Evolutionary conservation across 2,113 vertebrate genomes (phyloP).

Genomic region (Lasiurus cinereus): DNA sequence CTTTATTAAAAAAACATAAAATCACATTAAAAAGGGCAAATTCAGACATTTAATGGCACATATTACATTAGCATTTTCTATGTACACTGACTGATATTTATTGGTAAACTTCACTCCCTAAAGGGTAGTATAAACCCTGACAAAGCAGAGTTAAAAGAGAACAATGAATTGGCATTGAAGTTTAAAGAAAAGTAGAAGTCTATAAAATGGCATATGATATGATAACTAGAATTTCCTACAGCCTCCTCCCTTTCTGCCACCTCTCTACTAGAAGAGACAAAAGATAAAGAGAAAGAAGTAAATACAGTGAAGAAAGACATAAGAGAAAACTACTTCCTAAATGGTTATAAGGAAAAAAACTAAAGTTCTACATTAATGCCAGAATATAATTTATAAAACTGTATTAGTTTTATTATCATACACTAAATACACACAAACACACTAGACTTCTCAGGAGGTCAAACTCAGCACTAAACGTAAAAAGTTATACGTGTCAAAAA

Average conservation of each 20-base stretch:
- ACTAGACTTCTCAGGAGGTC: neutral
- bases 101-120: slow-evolving; percentile 13
- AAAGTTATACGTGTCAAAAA: neutral
- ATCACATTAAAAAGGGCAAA: slow-evolving; percentile 15
- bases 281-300: neutral
- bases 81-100: slow-evolving; percentile 5
- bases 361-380: neutral
- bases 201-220: neutral
- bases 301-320: neutral
- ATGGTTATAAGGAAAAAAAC: neutral
- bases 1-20: slow-evolving; percentile 40
- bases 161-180: slow-evolving; percentile 31
- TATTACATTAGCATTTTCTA: slow-evolving; percentile 50
- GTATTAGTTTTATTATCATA: neutral
- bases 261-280: neutral
- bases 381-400: slow-evolving; percentile 33
- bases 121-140: neutral
- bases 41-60: neutral
- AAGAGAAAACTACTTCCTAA: neutral
- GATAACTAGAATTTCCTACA: slow-evolving; percentile 4
- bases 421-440: neutral
- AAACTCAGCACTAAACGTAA: neutral
- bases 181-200: slow-evolving; percentile 43
- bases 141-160: slow-evolving; percentile 7
- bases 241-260: neutral